Percentiles rank a stretch among this genome's conserved stretches.
phyloP scores from a whole-genome alignment of 1,140 invertebrate species.

The Mesaphorura yosii region DNA sequence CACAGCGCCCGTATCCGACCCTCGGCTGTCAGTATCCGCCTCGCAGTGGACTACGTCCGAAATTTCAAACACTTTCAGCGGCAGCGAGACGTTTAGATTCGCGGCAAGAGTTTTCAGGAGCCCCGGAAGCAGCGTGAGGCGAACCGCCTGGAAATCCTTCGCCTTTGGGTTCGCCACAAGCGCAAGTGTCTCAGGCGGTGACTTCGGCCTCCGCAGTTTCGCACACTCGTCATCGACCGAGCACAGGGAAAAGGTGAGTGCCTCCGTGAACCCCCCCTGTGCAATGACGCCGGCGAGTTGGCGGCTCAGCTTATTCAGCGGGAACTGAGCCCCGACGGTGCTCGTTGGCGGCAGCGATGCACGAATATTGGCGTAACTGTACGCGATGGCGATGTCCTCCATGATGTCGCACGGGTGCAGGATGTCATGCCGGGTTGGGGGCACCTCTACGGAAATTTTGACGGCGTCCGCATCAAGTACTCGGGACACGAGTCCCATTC shows the following conservation, averaged over 20 bases:
- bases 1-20: slow-evolving; percentile 71
- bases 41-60: slow-evolving; percentile 67
- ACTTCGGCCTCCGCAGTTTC: slow-evolving; percentile 56
- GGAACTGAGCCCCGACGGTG: slow-evolving; percentile 65
- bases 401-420: slow-evolving; percentile 93
- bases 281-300: slow-evolving; percentile 74
- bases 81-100: slow-evolving; percentile 92
- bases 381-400: slow-evolving; percentile 93
- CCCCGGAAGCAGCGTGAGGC: slow-evolving; percentile 73
- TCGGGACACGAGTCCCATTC: slow-evolving; percentile 69
- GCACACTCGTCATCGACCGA: slow-evolving; percentile 78
- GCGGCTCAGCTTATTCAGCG: slow-evolving; percentile 85
- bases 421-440: slow-evolving; percentile 82
- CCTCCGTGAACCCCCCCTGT: slow-evolving; percentile 87
- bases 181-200: slow-evolving; percentile 48
- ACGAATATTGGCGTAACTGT: slow-evolving; percentile 87
- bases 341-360: slow-evolving; percentile 62
- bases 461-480: slow-evolving; percentile 29
- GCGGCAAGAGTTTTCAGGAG: slow-evolving; percentile 67
- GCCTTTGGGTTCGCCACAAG: slow-evolving; percentile 96
- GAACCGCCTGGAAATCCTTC: slow-evolving; percentile 86
- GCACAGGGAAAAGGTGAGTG: slow-evolving; percentile 89
- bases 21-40: too few species aligned
- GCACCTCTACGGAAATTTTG: slow-evolving; percentile 55
- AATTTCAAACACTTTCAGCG: slow-evolving; percentile 91